Conservation (phyloP, 2,797 vertebrate genomes). For the Paedocypris micromegethes region DNA sequence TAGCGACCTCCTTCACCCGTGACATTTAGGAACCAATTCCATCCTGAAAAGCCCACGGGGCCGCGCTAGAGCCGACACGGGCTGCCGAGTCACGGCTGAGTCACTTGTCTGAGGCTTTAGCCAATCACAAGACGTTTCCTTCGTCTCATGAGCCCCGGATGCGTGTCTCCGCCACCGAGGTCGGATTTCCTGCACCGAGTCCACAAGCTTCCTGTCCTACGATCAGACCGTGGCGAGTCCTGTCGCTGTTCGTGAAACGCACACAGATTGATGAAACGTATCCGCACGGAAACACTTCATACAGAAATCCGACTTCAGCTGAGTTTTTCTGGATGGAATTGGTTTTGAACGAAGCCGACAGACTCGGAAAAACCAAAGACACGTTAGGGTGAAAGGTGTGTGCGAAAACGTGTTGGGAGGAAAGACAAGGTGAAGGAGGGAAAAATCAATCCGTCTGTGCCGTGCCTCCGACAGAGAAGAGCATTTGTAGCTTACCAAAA, state of each 20-base stretch:
- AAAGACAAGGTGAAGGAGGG: slow-evolving; percentile 56
- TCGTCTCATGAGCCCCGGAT: slow-evolving; percentile 41
- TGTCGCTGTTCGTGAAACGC: slow-evolving; percentile 36
- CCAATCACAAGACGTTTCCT: slow-evolving; percentile 50
- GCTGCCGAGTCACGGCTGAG: slow-evolving; percentile 49
- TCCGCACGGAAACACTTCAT: slow-evolving; percentile 37
- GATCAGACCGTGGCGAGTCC: slow-evolving; percentile 33
- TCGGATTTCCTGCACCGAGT: slow-evolving; percentile 53
- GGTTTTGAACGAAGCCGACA: slow-evolving; percentile 50
- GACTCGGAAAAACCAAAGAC: slow-evolving; percentile 24
- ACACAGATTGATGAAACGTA: slow-evolving; percentile 43
- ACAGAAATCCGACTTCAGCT: slow-evolving; percentile 63
- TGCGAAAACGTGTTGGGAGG: slow-evolving; percentile 40
- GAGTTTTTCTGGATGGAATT: slow-evolving; percentile 65
- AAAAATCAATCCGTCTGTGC: slow-evolving; percentile 36
- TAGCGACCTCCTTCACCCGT: slow-evolving; percentile 26
- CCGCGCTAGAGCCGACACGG: slow-evolving; percentile 54
- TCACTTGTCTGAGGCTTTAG: slow-evolving; percentile 1
- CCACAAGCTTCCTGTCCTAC: slow-evolving; percentile 20
- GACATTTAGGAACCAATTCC: slow-evolving; percentile 52
- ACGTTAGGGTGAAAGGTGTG: slow-evolving; percentile 44
- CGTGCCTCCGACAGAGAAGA: slow-evolving; percentile 52
- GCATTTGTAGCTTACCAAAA: slow-evolving; percentile 65
- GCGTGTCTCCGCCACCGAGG: slow-evolving; percentile 60
- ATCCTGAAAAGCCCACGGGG: slow-evolving; percentile 50